Evolutionary conservation across 2,113 vertebrate genomes (phyloP), one percentile per base, ranked within the genome.

Genomic region (Motacilla tschutschensis): DNA sequence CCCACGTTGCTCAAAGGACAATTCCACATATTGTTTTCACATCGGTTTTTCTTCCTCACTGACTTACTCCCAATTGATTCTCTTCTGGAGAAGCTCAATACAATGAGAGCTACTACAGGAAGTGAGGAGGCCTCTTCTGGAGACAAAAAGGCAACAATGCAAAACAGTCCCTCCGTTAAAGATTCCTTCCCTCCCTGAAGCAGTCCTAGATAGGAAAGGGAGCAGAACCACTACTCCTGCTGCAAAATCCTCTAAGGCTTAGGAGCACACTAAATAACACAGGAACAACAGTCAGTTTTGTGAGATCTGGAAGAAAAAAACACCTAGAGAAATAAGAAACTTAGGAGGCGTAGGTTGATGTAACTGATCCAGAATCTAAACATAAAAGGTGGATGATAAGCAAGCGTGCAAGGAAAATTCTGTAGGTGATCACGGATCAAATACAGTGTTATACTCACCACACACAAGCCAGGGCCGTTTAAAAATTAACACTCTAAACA

Each of bases 371-470:
- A 48, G 55, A 69, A 76, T 25, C 12, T 38, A 11, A 70, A 67
- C 11, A 76, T 10, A 65, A 75, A 77, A 79, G 35, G 48, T 4
- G 5, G 14, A 31, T 19, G 33, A 46, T 14, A 43, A 16, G 17
- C 24, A 53, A 36, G 11, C 2, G 1, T 9, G 8, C 14, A 51
- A 35, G 24, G 18, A 12, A 65, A 79, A 47, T 22, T 50, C 15
- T 8, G 2, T 1, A n/a, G 19, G 18, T 8, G 25, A 40, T 5
- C 17, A 41, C 3, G 2, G 21, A 71, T n/a, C 12, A 14, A 53
- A 50, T 19, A 65, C 0, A 3, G 35, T 21, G 17, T 36, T 43
- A 44, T 1, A 44, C 0, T 7, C 24, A 40, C 22, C 31, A 55
- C 12, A 65, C 16, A 25, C 16, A 4, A 1, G 8, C 14, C 28